phyloP scores from a whole-genome alignment of 1,140 invertebrate species.

The Paralvinella palmiformis region DNA sequence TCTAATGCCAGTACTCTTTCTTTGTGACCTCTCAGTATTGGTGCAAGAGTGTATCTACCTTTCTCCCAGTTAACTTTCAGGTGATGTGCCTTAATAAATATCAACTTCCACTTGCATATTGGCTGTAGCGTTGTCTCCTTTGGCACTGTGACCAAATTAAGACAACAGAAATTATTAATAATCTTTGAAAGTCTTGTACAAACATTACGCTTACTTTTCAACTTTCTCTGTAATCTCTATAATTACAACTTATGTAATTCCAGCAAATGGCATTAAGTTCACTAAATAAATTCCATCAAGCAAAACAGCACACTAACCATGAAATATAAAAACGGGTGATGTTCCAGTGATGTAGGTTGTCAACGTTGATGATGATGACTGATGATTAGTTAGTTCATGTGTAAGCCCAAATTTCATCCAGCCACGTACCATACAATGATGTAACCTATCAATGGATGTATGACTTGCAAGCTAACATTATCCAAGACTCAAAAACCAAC shows the following conservation, averaged over 20 bases:
- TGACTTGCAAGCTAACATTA: too few relatives aligned
- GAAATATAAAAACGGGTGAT: not conserved
- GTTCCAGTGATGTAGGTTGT: not conserved
- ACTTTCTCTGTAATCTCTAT: not conserved
- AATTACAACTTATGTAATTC: not conserved
- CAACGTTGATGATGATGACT: not conserved
- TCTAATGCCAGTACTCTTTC: conserved; percentile 37
- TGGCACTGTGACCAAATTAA: not conserved
- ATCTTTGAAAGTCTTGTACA: not conserved
- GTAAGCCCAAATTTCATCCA: not conserved
- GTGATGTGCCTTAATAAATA: conserved; percentile 33
- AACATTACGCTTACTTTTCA: not conserved
- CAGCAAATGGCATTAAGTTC: not conserved
- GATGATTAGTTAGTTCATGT: not conserved
- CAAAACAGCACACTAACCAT: not conserved
- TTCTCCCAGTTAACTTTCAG: conserved; percentile 36
- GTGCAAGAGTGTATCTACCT: conserved; percentile 34
- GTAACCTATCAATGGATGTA: too few relatives aligned
- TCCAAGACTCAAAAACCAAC: too few relatives aligned
- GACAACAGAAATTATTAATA: not conserved
- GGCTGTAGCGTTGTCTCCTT: conserved; percentile 22
- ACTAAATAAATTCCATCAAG: not conserved
- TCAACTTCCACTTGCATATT: conserved; percentile 38
- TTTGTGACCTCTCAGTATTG: conserved; percentile 34
- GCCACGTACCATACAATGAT: conserved; percentile 2